phyloP scores from a whole-genome alignment of 2,113 vertebrate species.

The Rattus norvegicus region GRCr8 NC_086020.1:40776001-40776500 shows the following conservation, averaged over 20 bases:
- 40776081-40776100: background rate
- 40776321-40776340: background rate
- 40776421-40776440: background rate
- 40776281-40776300: slow-evolving; percentile 21
- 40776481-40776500: background rate
- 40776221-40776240: background rate
- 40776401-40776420: background rate
- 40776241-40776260: background rate
- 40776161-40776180: background rate
- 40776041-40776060: accelerated
- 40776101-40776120: background rate
- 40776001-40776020: background rate
- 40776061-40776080: background rate
- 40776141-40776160: background rate
- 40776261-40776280: background rate
- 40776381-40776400: slow-evolving; percentile 13
- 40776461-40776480: slow-evolving; percentile 61
- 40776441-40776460: background rate
- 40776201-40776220: background rate
- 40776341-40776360: background rate
- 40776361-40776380: background rate
- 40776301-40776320: slow-evolving; percentile 26
- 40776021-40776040: background rate
- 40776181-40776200: background rate
- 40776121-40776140: background rate